phyloP scores from a whole-genome alignment of 1,140 invertebrate species.

The Cherax quadricarinatus region DNA sequence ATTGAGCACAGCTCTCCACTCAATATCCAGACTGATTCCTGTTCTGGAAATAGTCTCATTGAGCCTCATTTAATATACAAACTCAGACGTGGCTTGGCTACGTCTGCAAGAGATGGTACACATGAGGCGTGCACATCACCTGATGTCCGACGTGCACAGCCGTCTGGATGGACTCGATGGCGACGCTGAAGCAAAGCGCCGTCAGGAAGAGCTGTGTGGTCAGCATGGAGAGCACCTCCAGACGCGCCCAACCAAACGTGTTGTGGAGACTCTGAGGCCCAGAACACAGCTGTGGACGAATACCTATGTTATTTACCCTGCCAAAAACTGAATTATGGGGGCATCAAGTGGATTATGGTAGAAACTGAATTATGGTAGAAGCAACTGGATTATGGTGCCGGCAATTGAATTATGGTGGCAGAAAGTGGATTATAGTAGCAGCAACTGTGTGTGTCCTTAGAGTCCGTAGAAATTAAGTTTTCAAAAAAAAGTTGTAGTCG shows the following conservation, averaged over 20 bases:
- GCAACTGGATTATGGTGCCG: neutral
- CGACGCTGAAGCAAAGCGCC: slow-evolving; percentile 88
- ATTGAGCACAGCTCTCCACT: no score
- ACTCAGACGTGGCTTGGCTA: no score
- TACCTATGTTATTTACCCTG: neutral
- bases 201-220: slow-evolving; percentile 89
- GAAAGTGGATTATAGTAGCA: no score
- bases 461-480: no score
- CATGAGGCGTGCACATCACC: neutral
- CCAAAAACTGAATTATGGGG: no score
- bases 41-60: no score
- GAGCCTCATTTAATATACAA: no score
- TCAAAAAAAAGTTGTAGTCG: no score
- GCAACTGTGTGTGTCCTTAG: no score
- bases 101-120: neutral
- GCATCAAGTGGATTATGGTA: no score
- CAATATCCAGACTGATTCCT: no score
- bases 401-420: neutral
- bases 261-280: slow-evolving; percentile 85
- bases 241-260: slow-evolving; percentile 94
- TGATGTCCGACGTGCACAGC: slow-evolving; percentile 74
- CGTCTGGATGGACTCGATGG: slow-evolving; percentile 87
- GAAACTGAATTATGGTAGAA: neutral
- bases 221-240: slow-evolving; percentile 89
- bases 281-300: slow-evolving; percentile 76